Base-by-base conservation (phyloP, 2,888 invertebrate genomes). In the Gastracanthus pulcherrimus region DNA sequence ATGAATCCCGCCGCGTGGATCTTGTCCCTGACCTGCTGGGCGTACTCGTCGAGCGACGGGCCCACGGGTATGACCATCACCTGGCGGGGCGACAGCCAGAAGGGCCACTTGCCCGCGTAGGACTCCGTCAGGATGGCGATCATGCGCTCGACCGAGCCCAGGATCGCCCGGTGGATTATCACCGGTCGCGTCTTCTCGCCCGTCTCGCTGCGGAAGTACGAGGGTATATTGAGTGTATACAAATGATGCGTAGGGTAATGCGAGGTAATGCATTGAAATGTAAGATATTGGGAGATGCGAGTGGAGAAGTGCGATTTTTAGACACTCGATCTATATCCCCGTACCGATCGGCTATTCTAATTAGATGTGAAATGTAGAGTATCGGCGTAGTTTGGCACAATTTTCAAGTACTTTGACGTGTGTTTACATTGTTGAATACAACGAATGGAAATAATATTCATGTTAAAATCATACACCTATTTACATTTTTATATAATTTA, bases 81-180 rank as follows among this genome's bases (percentile, higher is more conserved):
- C 92, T 99, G 99, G 9, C 98, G 93, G 2, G 99, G 99, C 0
- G 98, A 99, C 66, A 99, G 91, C 99, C 99, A 99, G 93, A 99
- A 98, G 9, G 99, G 99, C 99, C 99, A 99, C 93, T 99, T 99
- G 84, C 99, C 99, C 19, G 97, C 99, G 92, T 96, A 99, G 84
- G 96, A 97, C 93, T 99, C 99, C 34, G 98, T 97, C 62, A 99
- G 93, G 88, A 99, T 98, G 0, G 99, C 99, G 83, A 99, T 96
- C 98, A 99, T 98, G 31, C 99, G 94, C 92, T 99, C 99, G 7
- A 99, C 97, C 0, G 99, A 99, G 3, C 99, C 99, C 1, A 99
- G 93, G 86, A 99, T 96, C 1, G 99, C 99, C 85, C 99, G 94
- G 92, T 99, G 99, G 87, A 99, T 98, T 84, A 99, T 99, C 29